Percentiles rank a stretch among this genome's conserved stretches.
Conservation (phyloP, 2,797 vertebrate species). For the Macrochelys suwanniensis region DNA sequence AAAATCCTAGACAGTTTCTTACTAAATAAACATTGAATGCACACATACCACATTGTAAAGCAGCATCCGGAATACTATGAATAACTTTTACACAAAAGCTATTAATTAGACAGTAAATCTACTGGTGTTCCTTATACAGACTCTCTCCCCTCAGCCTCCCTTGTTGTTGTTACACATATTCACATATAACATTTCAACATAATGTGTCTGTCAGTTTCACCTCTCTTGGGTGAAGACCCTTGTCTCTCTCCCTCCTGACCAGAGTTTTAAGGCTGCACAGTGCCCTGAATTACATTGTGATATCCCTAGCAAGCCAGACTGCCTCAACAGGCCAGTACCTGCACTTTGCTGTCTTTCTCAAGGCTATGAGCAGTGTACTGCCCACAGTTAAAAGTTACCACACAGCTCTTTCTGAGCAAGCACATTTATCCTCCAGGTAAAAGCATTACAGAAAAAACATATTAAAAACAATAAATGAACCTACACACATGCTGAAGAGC, state of each 20-base stretch:
- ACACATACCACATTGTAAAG: background rate
- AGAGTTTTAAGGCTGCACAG: background rate
- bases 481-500: background rate
- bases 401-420: background rate
- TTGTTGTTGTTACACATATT: background rate
- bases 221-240: background rate
- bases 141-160: background rate
- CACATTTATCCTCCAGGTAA: background rate
- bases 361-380: background rate
- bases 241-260: background rate
- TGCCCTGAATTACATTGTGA: background rate
- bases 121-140: background rate
- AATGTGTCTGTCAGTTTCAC: background rate
- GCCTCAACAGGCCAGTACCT: too few relatives aligned
- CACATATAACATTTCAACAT: too few relatives aligned
- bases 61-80: background rate
- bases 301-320: background rate
- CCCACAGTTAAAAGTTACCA: background rate
- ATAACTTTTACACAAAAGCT: background rate
- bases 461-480: background rate
- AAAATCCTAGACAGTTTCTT: background rate
- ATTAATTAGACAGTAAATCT: background rate
- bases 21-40: background rate
- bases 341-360: background rate
- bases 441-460: background rate